Conservation (phyloP, 2,797 vertebrate species). For the Capromys pilorides region DNA sequence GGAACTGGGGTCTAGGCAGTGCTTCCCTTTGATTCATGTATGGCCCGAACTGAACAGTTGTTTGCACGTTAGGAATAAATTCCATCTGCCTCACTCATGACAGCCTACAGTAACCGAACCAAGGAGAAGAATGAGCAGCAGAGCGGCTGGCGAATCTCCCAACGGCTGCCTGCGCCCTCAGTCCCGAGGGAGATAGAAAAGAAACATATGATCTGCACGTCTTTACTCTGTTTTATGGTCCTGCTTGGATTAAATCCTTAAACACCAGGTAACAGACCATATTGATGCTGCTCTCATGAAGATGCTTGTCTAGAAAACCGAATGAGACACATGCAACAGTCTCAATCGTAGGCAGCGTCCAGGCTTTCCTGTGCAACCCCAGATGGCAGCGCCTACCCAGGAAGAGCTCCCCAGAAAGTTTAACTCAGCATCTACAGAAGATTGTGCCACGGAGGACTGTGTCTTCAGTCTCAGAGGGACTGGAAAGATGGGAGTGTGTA, state of each 20-base stretch:
- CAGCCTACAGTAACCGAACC: conserved; percentile 1
- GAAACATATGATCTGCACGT: background rate
- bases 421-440: background rate
- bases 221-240: background rate
- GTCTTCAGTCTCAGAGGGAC: background rate
- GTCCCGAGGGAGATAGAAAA: background rate
- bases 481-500: background rate
- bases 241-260: conserved; percentile 44
- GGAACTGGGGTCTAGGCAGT: background rate
- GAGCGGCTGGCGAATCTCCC: conserved; percentile 44
- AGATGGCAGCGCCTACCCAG: background rate
- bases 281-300: background rate
- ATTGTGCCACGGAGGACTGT: background rate
- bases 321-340: background rate
- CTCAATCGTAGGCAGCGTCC: background rate
- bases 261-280: conserved; percentile 5
- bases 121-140: conserved; percentile 23
- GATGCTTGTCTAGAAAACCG: background rate
- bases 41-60: background rate
- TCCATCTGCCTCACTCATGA: conserved; percentile 4
- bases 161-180: background rate
- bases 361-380: background rate
- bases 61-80: background rate
- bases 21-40: background rate
- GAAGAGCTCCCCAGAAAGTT: background rate